Evolutionary conservation across 2,797 vertebrate genomes (phyloP).

Genomic region (Liparis tanakae): DNA sequence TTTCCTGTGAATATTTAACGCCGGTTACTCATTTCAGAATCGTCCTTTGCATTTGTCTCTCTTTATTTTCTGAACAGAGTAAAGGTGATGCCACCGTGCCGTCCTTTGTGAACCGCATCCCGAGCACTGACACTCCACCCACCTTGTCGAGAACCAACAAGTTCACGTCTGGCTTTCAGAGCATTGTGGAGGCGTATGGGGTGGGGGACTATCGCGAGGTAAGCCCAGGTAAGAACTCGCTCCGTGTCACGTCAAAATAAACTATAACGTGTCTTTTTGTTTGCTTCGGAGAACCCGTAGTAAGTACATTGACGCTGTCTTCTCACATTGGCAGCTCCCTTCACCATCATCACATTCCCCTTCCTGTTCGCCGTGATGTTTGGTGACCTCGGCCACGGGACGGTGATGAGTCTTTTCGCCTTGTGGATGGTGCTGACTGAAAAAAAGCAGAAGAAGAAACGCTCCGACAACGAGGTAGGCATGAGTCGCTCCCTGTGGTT

Average conservation of each 20-base stretch:
- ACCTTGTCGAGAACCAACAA: slow-evolving; percentile 95
- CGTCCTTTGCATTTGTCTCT: not conserved
- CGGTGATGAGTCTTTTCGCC: slow-evolving; percentile 90
- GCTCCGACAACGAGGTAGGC: slow-evolving; percentile 89
- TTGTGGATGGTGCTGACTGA: slow-evolving; percentile 91
- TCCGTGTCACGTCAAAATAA: not conserved
- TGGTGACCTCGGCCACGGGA: slow-evolving; percentile 93
- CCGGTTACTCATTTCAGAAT: not conserved
- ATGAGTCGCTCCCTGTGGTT: not conserved
- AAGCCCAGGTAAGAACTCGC: slow-evolving; percentile 89
- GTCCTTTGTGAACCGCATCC: slow-evolving; percentile 96
- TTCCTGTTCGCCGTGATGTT: slow-evolving; percentile 99
- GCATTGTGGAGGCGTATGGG: slow-evolving; percentile 96
- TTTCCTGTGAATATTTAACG: not conserved
- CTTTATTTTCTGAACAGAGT: slow-evolving; percentile 80
- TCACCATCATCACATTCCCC: slow-evolving; percentile 95
- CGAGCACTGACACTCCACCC: slow-evolving; percentile 91
- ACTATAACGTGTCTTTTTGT: not conserved
- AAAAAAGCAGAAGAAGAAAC: slow-evolving; percentile 85
- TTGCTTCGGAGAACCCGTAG: not conserved
- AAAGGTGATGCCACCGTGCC: slow-evolving; percentile 92
- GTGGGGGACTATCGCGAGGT: slow-evolving; percentile 94
- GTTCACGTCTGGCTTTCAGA: slow-evolving; percentile 96
- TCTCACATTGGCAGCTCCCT: slow-evolving; percentile 85
- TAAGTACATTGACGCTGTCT: not conserved